Conservation (phyloP, 2,113 vertebrate species). For the Chunga burmeisteri region DNA sequence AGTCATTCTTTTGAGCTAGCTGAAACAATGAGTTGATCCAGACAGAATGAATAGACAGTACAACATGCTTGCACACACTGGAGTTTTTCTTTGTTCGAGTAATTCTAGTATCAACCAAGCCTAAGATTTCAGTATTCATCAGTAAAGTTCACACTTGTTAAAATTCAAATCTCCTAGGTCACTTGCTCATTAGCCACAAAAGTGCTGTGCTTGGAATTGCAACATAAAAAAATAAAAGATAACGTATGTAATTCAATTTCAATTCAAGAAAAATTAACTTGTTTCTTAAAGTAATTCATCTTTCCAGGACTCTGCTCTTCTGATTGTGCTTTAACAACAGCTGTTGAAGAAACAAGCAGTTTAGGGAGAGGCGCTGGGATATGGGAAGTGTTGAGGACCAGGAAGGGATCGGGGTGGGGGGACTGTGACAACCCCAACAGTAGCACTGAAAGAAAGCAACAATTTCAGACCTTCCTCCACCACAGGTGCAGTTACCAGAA, state of each 20-base stretch:
- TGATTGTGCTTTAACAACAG: background rate
- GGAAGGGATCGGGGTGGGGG: background rate
- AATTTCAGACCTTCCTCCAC: background rate
- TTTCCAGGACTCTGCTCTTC: background rate
- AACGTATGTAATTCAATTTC: background rate
- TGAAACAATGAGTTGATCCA: background rate
- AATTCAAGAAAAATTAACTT: background rate
- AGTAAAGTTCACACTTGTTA: background rate
- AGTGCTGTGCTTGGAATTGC: background rate
- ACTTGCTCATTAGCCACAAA: background rate
- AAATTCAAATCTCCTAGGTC: background rate
- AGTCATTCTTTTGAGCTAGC: background rate
- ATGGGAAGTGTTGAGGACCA: background rate
- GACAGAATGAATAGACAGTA: background rate
- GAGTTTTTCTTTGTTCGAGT: background rate
- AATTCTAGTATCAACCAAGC: background rate
- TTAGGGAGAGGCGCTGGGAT: background rate
- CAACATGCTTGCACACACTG: background rate
- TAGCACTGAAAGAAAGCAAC: background rate
- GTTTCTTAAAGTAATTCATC: background rate
- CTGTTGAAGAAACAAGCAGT: background rate
- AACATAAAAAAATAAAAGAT: background rate
- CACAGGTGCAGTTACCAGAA: background rate
- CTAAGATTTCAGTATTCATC: background rate
- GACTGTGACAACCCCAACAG: background rate